Base-by-base conservation (phyloP, 2,113 vertebrate species). In the Triplophysa tibetana region DNA sequence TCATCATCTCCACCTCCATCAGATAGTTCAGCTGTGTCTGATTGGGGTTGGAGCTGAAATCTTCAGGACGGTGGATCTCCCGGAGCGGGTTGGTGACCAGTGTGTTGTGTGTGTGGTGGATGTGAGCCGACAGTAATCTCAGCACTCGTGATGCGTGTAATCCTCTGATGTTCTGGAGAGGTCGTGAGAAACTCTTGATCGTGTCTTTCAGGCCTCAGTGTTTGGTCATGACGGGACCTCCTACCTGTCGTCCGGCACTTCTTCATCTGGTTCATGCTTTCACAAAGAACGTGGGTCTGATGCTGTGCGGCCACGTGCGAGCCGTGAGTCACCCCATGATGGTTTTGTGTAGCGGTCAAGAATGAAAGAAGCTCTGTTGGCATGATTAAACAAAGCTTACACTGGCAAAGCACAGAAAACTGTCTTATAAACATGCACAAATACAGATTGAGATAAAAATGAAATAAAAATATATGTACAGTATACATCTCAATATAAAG, bases 211-310 rank as follows among this genome's bases (percentile, higher is more conserved):
- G 98, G 90, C 98, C 98, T 9, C 98, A 99, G 90, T 99, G 97
- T 90, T 93, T 99, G 93, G 94, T 99, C 87, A 96, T 99, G 97
- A 99, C 95, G 1, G 98, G 98, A 74, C 93, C 96, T 86, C 98
- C 98, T 75, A 97, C 94, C 85, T 91, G 96, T 61, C 96, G 97
- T 7, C 97, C 98, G 41, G 98, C 97, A 76, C 93, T 99, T 23
- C 94, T 99, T 64, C 93, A 99, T 86, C 92, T 99, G 84, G 96
- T 99, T 61, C 95, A 99, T 75, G 94, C 93, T 84, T 99, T 99
- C 84, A 99, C 97, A 38, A 99, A 99, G 90, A 99, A 99, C 3
- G 96, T 99, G 50, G 98, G 97, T 70, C 91, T 99, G 84, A 96
- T 98, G 96, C 94, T 99, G 86, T 99, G 98, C 68, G 97, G 97